Base-by-base conservation (phyloP, 2,888 invertebrate genomes). In the Drosophila mettleri region DNA sequence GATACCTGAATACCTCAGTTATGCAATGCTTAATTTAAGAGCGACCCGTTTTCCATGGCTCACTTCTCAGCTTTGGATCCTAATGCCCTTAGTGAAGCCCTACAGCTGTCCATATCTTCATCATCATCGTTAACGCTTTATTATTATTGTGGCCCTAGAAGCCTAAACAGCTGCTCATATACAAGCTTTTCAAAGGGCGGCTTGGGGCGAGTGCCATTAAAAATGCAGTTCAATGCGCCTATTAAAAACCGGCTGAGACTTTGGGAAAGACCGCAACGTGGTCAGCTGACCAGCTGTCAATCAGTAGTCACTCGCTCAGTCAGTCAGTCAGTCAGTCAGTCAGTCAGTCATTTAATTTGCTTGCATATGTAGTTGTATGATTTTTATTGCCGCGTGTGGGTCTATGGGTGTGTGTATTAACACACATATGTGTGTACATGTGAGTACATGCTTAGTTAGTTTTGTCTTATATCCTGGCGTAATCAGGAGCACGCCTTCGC, bases 171-270 rank as follows among this genome's bases (percentile, higher is more conserved):
- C 67, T 74, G 82, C 24, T 46, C 61, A 46, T 51, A 66, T 76
- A 52, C 31, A 68, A 53, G 61, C 39, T 55, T 46, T 52, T 48
- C 49, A 39, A 45, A 49, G 31, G 29, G 18, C 4, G n/a, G n/a
- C 6, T n/a, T 24, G 51, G 20, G 52, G 52, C 36, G 22, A n/a
- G 45, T 2, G 18, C 22, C 69, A 86, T 86, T 84, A 86, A 86
- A 84, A 77, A 78, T 82, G 86, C 51, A 82, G 36, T 22, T 39
- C 59, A 84, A 81, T 77, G 67, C 46, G 69, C 58, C 77, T 86
- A 80, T 80, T 86, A 76, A 68, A 74, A 69, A 62, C 34, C 54
- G 48, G 24, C 39, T 63, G 18, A 33, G 33, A 43, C 34, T 45
- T 48, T 59, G 72, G 62, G 67, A 77, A 60, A 46, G 33, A 43